Evolutionary conservation across 2,888 invertebrate species (phyloP).

Genomic region (Caenorhabditis uteleia): DNA sequence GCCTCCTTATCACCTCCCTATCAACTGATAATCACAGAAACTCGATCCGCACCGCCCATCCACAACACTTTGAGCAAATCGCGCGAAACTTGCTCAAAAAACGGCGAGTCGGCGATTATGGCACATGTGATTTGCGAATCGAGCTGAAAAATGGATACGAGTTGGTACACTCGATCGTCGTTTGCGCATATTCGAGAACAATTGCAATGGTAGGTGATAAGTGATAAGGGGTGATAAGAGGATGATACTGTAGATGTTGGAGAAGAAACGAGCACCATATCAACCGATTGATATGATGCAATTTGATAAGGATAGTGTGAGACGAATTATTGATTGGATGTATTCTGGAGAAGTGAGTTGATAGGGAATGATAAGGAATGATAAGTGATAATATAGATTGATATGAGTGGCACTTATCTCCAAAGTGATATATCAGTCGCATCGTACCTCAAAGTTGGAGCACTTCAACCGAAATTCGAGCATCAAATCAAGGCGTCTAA

Average conservation of each 20-base stretch:
- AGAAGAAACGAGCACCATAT: slow-evolving; percentile 14
- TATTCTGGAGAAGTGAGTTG: slow-evolving; percentile 16
- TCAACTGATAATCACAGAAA: no score
- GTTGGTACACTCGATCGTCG: slow-evolving; percentile 22
- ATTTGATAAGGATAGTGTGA: slow-evolving; percentile 14
- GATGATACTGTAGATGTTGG: slow-evolving; percentile 2
- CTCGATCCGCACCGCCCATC: no score
- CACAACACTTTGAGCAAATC: no score
- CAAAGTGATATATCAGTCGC: slow-evolving; percentile 14
- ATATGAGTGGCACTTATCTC: slow-evolving; percentile 5
- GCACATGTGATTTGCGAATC: slow-evolving; percentile 18
- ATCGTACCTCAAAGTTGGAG: slow-evolving; percentile 3
- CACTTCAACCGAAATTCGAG: slow-evolving; percentile 13
- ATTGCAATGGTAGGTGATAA: background rate
- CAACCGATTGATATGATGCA: slow-evolving; percentile 9
- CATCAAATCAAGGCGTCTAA: slow-evolving; percentile 1
- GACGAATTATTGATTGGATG: slow-evolving; percentile 26
- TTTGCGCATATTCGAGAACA: slow-evolving; percentile 7
- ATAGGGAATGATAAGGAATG: background rate
- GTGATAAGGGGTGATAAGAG: background rate
- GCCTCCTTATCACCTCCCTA: no score
- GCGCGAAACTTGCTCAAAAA: no score
- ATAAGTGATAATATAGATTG: background rate
- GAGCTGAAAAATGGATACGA: slow-evolving; percentile 14
- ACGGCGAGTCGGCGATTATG: no score